A percentile compares a stretch with the other conserved stretches of the same genome.
These are phyloP conservation scores for Ligdia adustata DNA, from an alignment of 2,888 invertebrate genomes.

Conservation along the genomic window DNA sequence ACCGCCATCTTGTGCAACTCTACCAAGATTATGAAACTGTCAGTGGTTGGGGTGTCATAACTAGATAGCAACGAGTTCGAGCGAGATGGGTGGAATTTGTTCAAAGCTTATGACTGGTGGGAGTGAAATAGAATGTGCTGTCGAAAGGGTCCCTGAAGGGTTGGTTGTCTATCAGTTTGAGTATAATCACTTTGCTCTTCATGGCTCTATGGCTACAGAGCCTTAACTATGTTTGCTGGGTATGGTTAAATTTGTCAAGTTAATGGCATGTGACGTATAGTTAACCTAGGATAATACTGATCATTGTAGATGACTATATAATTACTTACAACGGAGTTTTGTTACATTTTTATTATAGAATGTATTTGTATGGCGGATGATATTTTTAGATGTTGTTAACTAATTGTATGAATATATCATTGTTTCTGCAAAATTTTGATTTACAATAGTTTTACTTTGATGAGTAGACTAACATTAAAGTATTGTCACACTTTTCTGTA, in stretches of 20 bases:
- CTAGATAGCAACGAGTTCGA: conserved; percentile 38
- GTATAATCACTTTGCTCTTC: conserved; percentile 18
- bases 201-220: conserved; percentile 6
- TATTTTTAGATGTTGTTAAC: too few relatives aligned
- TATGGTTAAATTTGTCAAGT: conserved; percentile 1
- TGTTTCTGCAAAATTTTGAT: neutral
- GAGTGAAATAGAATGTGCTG: conserved; percentile 32
- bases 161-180: conserved; percentile 33
- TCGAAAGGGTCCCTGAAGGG: conserved; percentile 35
- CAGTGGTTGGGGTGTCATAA: conserved; percentile 35
- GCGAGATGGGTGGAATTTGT: conserved; percentile 27
- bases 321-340: too few relatives aligned
- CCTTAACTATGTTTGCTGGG: neutral
- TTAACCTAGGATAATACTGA: too few relatives aligned
- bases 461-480: too few relatives aligned
- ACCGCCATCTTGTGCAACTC: conserved; percentile 10
- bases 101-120: conserved; percentile 14
- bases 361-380: too few relatives aligned
- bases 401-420: neutral
- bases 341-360: too few relatives aligned
- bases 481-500: too few relatives aligned
- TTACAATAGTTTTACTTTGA: too few relatives aligned
- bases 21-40: conserved; percentile 33
- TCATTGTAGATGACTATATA: too few relatives aligned
- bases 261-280: too few relatives aligned